A percentile compares a stretch with the other conserved stretches of the same genome.
Conservation (phyloP, 2,113 vertebrate genomes). For the Onychorhynchus coronatus region DNA sequence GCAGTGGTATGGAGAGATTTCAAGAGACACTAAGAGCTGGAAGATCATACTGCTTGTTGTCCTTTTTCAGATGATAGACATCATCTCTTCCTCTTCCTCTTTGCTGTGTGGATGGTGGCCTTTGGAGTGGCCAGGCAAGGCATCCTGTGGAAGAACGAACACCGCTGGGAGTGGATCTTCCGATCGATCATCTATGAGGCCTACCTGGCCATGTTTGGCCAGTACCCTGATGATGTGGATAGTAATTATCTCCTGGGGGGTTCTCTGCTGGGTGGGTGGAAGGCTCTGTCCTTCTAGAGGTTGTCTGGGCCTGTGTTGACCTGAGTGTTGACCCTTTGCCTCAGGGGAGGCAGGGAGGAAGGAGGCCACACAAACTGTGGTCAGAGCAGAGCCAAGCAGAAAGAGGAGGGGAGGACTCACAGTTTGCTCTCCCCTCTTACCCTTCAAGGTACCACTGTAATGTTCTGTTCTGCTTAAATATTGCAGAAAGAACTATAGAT, state of each 20-base stretch:
- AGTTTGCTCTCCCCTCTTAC: neutral
- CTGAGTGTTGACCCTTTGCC: neutral
- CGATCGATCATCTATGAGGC: slow-evolving; percentile 81
- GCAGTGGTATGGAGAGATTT: slow-evolving; percentile 94
- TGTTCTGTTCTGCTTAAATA: no score
- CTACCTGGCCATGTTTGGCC: slow-evolving; percentile 82
- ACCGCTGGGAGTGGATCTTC: slow-evolving; percentile 83
- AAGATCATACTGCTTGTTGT: slow-evolving; percentile 77
- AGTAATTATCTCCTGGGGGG: slow-evolving; percentile 39
- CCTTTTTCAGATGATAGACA: slow-evolving; percentile 73
- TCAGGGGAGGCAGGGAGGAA: neutral
- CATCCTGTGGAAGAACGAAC: slow-evolving; percentile 78
- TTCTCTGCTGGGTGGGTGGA: neutral
- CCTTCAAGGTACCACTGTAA: slow-evolving; percentile 70
- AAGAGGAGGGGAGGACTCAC: neutral
- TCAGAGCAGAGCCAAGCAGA: neutral
- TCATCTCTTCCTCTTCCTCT: slow-evolving; percentile 84
- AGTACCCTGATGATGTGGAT: slow-evolving; percentile 79
- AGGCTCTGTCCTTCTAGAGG: neutral
- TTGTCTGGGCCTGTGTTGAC: neutral
- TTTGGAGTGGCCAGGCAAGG: slow-evolving; percentile 81
- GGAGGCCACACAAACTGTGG: neutral
- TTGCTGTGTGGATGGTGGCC: slow-evolving; percentile 82
- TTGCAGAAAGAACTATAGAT: no score
- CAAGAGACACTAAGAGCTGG: slow-evolving; percentile 91